These are phyloP conservation scores for Drosophila setifemur DNA, from an alignment of 1,140 invertebrate genomes.

Conservation along the genomic window DNA sequence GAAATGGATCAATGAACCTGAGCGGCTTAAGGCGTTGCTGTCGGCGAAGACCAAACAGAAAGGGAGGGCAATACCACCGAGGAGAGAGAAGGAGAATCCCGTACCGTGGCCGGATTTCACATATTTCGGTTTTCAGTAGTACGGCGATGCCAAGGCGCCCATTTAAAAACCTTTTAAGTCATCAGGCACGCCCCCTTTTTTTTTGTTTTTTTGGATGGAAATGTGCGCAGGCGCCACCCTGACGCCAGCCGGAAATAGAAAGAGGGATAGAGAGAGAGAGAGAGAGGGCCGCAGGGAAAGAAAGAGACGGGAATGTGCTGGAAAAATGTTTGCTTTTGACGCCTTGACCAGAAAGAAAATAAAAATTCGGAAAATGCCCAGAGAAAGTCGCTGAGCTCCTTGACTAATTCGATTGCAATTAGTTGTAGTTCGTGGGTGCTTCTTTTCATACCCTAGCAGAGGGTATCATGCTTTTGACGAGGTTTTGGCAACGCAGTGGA, in stretches of 20 bases:
- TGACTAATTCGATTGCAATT: conserved; percentile 80
- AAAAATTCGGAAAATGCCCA: conserved; percentile 12
- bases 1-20: conserved; percentile 75
- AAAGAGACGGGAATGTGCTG: not conserved
- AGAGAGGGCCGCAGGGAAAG: not conserved
- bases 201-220: no score
- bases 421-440: conserved; percentile 47
- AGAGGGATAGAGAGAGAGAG: not conserved
- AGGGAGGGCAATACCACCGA: not conserved
- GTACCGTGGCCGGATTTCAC: conserved; percentile 21
- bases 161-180: conserved; percentile 81
- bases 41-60: conserved; percentile 62
- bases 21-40: conserved; percentile 63
- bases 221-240: conserved; percentile 72
- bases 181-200: conserved; percentile 76
- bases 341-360: conserved; percentile 26
- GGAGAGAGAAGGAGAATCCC: conserved; percentile 10
- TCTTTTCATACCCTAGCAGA: conserved; percentile 21
- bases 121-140: conserved; percentile 14
- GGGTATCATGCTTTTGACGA: no score
- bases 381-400: conserved; percentile 69
- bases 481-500: no score
- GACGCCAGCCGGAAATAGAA: conserved; percentile 73
- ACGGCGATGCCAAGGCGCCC: conserved; percentile 38
- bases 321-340: conserved; percentile 27